Conservation (phyloP, 30 jellyfish, hydroid and myxozoan genomes). For the Pseudorhiza aurosa region DNA sequence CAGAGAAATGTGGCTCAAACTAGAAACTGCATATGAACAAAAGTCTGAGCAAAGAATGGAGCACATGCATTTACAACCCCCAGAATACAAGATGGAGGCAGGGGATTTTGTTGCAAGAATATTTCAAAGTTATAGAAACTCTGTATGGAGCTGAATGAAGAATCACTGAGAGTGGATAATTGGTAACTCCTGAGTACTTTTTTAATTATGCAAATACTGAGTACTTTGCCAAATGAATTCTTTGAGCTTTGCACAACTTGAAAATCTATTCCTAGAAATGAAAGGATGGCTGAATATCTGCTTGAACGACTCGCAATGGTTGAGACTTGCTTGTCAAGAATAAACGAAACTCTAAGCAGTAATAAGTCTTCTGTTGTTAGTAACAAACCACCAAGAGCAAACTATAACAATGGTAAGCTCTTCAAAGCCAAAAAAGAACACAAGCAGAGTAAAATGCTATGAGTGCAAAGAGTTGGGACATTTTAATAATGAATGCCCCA, state of each 20-base stretch:
- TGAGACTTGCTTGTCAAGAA: slow-evolving; percentile 34
- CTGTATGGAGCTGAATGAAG: slow-evolving; percentile 59
- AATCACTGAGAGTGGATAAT: slow-evolving; percentile 52
- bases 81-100: slow-evolving; percentile 53
- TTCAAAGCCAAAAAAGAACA: slow-evolving; percentile 31
- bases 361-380: slow-evolving; percentile 40
- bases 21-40: slow-evolving; percentile 51
- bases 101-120: slow-evolving; percentile 48
- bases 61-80: slow-evolving; percentile 51
- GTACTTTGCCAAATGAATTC: slow-evolving; percentile 37
- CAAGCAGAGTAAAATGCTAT: slow-evolving; percentile 12
- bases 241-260: slow-evolving; percentile 29
- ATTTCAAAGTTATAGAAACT: slow-evolving; percentile 48
- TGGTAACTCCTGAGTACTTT: slow-evolving; percentile 30
- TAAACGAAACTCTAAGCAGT: slow-evolving; percentile 22
- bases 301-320: slow-evolving; percentile 46
- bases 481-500: slow-evolving; percentile 25
- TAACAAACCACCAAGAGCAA: slow-evolving; percentile 26
- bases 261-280: slow-evolving; percentile 9
- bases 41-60: slow-evolving; percentile 55
- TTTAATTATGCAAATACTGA: slow-evolving; percentile 28
- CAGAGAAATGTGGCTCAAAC: slow-evolving; percentile 64
- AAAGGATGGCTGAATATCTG: slow-evolving; percentile 34
- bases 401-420: slow-evolving; percentile 18
- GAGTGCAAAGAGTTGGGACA: slow-evolving; percentile 44